Conservation (phyloP, 2,113 vertebrate species). For the Hucho hucho region DNA sequence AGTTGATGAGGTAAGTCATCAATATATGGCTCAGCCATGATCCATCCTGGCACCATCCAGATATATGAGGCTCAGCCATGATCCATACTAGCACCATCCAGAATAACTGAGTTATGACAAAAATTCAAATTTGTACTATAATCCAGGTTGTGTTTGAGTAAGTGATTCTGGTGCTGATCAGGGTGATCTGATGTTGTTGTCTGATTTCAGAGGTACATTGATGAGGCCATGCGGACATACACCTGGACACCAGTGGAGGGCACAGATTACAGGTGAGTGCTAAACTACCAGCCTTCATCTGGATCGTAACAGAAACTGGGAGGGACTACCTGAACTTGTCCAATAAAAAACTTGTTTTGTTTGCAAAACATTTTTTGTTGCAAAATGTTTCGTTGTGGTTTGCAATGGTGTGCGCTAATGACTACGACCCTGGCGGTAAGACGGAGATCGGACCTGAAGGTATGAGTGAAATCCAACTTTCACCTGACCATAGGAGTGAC, state of each 20-base stretch:
- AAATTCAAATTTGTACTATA: no score
- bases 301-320: no score
- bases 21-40: slow-evolving; percentile 50
- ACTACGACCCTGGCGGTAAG: no score
- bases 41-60: slow-evolving; percentile 46
- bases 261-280: slow-evolving; percentile 93
- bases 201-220: slow-evolving; percentile 87
- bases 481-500: slow-evolving; percentile 1
- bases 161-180: slow-evolving; percentile 8
- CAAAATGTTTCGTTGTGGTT: no score
- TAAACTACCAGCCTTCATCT: neutral
- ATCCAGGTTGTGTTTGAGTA: slow-evolving; percentile 14
- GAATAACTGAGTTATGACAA: neutral
- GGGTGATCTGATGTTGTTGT: slow-evolving; percentile 13
- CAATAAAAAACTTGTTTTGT: no score
- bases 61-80: slow-evolving; percentile 45
- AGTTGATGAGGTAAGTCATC: slow-evolving; percentile 89
- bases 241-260: slow-evolving; percentile 94
- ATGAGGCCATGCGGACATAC: slow-evolving; percentile 88
- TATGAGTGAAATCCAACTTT: slow-evolving; percentile 36
- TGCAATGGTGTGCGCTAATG: no score
- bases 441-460: no score
- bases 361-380: no score
- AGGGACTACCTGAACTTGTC: no score
- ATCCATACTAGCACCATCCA: slow-evolving; percentile 48